Conservation (phyloP, 2,113 vertebrate species). For the Orycteropus afer region DNA sequence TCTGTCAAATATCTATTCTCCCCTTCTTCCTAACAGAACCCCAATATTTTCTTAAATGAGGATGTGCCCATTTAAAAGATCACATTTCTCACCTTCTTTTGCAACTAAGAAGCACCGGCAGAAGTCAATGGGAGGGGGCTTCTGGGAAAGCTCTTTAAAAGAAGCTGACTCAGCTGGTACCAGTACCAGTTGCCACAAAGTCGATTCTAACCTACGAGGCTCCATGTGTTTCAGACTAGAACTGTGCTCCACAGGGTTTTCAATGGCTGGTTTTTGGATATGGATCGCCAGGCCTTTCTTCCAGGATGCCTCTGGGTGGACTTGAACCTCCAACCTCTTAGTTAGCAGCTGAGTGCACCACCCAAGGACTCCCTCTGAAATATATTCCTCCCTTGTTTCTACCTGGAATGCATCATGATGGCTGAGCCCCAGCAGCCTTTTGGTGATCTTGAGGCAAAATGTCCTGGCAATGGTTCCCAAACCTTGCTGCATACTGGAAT, state of each 20-base stretch:
- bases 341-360: background rate
- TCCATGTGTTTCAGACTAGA: background rate
- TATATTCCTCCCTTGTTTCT: background rate
- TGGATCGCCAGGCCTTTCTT: background rate
- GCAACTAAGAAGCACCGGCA: background rate
- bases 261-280: background rate
- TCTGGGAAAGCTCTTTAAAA: constrained; percentile 9
- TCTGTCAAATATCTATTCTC: background rate
- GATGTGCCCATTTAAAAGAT: background rate
- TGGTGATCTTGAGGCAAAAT: background rate
- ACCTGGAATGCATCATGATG: background rate
- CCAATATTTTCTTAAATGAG: background rate
- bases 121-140: background rate
- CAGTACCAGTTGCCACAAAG: background rate
- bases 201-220: background rate
- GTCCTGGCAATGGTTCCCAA: background rate
- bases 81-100: background rate
- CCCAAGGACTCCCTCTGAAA: background rate
- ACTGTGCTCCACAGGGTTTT: background rate
- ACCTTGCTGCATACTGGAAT: background rate
- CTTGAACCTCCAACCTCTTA: background rate
- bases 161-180: background rate
- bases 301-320: background rate
- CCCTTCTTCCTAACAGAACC: background rate
- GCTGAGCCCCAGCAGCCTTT: background rate